Base-by-base conservation (phyloP, 2,113 vertebrate species). In the Percopsis transmontana region DNA sequence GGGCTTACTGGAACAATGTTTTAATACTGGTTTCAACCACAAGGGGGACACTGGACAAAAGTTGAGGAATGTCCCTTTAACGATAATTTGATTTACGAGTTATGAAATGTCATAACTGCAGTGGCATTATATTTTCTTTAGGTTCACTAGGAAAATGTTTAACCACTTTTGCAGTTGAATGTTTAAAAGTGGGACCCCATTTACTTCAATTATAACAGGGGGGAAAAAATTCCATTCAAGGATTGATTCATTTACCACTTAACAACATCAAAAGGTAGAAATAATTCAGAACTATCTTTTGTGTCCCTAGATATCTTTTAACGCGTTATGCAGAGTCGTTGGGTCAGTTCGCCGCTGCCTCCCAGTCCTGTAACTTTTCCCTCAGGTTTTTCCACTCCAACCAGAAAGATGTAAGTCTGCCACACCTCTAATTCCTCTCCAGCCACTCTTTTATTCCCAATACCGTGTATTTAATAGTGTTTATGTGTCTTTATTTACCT, bases 371-470 rank as follows among this genome's bases (percentile, higher is more conserved):
- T 89, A 99, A 98, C 78, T 98, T 97, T 88, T 96, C 97, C 80
- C 97, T 99, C 95, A 96, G 97, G 94, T 99, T 99, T 95, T 99
- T 98, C 92, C 97, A 99, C 93, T 99, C 97, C 60, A 99, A 99
- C 93, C 97, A 99, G 94, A 99, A 99, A 98, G 97, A 99, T 98
- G 97, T 99, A 91, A 95, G 97, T 95, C 68, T 12, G 19, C 10
- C 15, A 13, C 0, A 42, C 24, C 15, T 20, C 13, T 39, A 3
- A 16, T 1, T 10, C 6, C 10, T 40, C 27, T 19, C 50, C 1
- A 50, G 33, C 16, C 9, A 10, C 23, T 33, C 27, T 33, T 33
- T 33, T 7, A 33, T 33, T 33, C 27, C 27, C 27, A 33, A 6
- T 33, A 6, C 23, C 5, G 1, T 39, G 3, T 21, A 51, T 51